These are phyloP conservation scores for Ctenopoma multispine DNA, from an alignment of 2,797 vertebrate genomes.

Conservation along the genomic window DNA sequence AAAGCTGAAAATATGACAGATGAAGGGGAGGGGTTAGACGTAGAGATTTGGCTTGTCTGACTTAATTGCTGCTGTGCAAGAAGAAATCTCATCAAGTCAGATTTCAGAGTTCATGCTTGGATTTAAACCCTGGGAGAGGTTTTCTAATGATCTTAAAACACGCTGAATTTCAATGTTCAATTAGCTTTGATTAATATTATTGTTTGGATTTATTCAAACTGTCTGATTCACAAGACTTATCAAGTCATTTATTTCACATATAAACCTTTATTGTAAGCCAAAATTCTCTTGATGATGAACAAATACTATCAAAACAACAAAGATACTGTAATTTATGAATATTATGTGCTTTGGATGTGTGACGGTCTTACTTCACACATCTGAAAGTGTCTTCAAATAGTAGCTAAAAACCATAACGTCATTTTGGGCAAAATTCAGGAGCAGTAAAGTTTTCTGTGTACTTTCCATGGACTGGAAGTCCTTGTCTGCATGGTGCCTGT, in stretches of 20 bases:
- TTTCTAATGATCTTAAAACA: constrained; percentile 40
- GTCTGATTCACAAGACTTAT: not conserved
- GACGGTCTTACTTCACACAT: no score
- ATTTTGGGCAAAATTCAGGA: constrained; percentile 62
- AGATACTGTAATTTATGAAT: not conserved
- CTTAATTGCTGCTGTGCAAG: constrained; percentile 74
- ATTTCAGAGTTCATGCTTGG: constrained; percentile 63
- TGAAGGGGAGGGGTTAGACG: constrained; percentile 60
- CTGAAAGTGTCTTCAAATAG: constrained; percentile 18
- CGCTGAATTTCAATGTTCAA: constrained; percentile 26
- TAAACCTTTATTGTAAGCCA: not conserved
- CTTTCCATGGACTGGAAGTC: constrained; percentile 52
- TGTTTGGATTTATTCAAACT: constrained; percentile 16
- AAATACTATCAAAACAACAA: constrained; percentile 1
- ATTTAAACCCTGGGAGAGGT: constrained; percentile 39
- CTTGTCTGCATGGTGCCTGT: constrained; percentile 64
- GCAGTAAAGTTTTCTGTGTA: constrained; percentile 47
- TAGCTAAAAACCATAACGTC: constrained; percentile 55
- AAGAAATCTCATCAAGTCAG: constrained; percentile 62
- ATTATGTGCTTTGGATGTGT: not conserved
- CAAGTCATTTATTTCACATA: not conserved
- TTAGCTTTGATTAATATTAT: constrained; percentile 27
- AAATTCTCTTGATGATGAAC: not conserved
- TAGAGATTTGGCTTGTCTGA: constrained; percentile 73
- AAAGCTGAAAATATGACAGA: constrained; percentile 78